phyloP scores from a whole-genome alignment of 2,113 vertebrate genomes.

The Pagrus major region DNA sequence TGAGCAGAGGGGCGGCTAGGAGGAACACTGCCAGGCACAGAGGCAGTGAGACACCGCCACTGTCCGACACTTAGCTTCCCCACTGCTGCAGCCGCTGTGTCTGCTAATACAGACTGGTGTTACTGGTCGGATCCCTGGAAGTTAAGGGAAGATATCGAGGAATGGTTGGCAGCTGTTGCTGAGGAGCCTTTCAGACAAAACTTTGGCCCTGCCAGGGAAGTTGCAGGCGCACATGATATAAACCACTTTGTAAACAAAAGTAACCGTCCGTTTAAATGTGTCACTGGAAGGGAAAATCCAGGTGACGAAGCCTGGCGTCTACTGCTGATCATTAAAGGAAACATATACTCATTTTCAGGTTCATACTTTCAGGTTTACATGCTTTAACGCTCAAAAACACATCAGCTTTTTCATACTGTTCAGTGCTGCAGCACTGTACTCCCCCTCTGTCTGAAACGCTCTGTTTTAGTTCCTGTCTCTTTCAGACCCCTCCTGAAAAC shows the following conservation, averaged over 20 bases:
- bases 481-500: too few relatives aligned
- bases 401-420: too few relatives aligned
- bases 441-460: too few relatives aligned
- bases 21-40: slow-evolving; percentile 35
- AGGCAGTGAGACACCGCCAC: slow-evolving; percentile 26
- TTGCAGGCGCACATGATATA: neutral
- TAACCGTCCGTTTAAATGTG: neutral
- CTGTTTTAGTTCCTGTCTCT: too few relatives aligned
- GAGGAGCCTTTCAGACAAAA: slow-evolving; percentile 5
- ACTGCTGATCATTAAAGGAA: slow-evolving; percentile 14
- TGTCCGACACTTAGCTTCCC: slow-evolving; percentile 9
- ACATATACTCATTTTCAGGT: too few relatives aligned
- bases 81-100: neutral
- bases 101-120: slow-evolving; percentile 5
- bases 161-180: slow-evolving; percentile 35
- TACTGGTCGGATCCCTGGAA: slow-evolving; percentile 21
- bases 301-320: slow-evolving; percentile 7
- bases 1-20: slow-evolving; percentile 43
- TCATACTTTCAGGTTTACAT: too few relatives aligned
- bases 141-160: slow-evolving; percentile 26
- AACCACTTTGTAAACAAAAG: neutral
- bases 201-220: neutral
- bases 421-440: too few relatives aligned
- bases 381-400: too few relatives aligned
- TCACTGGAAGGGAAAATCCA: neutral